These are phyloP conservation scores for Nasonia vitripennis DNA, from an alignment of 1,140 invertebrate species.

Conservation along the genomic window DNA sequence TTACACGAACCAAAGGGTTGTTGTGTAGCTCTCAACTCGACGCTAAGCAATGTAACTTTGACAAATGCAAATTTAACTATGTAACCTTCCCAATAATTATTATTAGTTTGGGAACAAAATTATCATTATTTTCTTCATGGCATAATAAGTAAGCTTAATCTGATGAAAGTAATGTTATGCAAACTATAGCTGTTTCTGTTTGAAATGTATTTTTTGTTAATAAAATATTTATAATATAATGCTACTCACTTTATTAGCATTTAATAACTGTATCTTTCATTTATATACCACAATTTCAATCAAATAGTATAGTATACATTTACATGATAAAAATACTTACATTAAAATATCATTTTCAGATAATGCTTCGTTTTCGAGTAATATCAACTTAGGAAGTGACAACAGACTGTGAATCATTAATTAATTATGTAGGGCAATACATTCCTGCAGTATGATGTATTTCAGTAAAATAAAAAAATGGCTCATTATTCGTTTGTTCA, in stretches of 20 bases:
- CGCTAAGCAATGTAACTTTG: slow-evolving; percentile 35
- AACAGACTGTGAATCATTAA: no score
- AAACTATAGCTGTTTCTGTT: background rate
- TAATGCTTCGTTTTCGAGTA: background rate
- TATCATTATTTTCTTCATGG: background rate
- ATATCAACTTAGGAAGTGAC: no score
- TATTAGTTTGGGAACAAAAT: background rate
- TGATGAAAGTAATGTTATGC: background rate
- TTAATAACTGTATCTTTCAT: no score
- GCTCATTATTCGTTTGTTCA: no score
- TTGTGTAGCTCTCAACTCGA: slow-evolving; percentile 45
- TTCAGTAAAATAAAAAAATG: no score
- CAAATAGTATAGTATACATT: no score
- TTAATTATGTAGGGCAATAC: no score
- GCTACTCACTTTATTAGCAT: no score
- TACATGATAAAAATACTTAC: no score
- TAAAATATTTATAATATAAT: background rate
- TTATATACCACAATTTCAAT: no score
- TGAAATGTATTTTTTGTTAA: slow-evolving; percentile 28
- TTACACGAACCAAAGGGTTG: slow-evolving; percentile 49
- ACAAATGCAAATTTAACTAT: background rate
- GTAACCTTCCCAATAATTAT: background rate
- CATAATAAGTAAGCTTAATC: background rate
- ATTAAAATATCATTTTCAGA: background rate
- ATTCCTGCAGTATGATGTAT: no score